These are phyloP conservation scores for Sminthurides aquaticus DNA, from an alignment of 2,888 invertebrate genomes.

Conservation along the genomic window DNA sequence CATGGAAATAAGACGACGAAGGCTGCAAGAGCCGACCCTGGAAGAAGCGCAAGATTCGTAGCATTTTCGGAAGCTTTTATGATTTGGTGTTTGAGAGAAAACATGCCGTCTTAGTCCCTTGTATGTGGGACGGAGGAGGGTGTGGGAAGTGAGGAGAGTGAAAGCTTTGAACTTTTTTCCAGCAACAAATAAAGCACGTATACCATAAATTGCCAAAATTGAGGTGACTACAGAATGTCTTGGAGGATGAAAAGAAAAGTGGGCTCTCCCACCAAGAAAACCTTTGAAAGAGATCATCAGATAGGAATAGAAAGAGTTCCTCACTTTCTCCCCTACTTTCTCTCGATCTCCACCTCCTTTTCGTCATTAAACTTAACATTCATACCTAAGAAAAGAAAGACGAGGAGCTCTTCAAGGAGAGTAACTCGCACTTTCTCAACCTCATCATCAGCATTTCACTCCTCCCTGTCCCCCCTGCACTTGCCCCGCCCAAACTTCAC, in stretches of 20 bases:
- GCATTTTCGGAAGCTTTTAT: neutral
- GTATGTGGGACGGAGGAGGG: constrained; percentile 4
- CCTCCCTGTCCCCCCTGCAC: neutral
- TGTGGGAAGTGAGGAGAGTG: constrained; percentile 12
- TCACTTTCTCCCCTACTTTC: neutral
- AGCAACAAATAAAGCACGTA: constrained; percentile 26
- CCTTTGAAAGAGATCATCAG: constrained; percentile 24
- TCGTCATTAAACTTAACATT: no score
- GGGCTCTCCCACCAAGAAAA: constrained; percentile 1
- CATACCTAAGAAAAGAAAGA: no score
- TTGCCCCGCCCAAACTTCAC: no score
- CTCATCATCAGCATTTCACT: neutral
- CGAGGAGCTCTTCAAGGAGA: no score
- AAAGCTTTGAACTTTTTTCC: constrained; percentile 26
- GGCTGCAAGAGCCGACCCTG: no score
- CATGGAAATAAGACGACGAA: no score
- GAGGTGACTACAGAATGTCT: constrained; percentile 24
- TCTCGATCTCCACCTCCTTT: no score
- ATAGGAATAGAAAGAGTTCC: constrained; percentile 6
- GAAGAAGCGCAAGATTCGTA: no score
- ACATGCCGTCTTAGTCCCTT: neutral
- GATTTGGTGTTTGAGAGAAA: constrained; percentile 15
- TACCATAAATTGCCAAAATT: constrained; percentile 27
- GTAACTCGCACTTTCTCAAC: no score
- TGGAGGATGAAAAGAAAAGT: neutral